A percentile compares a stretch with the other conserved stretches of the same genome.
phyloP scores from a whole-genome alignment of 2,113 vertebrate species.

The Antechinus stuartii region DNA sequence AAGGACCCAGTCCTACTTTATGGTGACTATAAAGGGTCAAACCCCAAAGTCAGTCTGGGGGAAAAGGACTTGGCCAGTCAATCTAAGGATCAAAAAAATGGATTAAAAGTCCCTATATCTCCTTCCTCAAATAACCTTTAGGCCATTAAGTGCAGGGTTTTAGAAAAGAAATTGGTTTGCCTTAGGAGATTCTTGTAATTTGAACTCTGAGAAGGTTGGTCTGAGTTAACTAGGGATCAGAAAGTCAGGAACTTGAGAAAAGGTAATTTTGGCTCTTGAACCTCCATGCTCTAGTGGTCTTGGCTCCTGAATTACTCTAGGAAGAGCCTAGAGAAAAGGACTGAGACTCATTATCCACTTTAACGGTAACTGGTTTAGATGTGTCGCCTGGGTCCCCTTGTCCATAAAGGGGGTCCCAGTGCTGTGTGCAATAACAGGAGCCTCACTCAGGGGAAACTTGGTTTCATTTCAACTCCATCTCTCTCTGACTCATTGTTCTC shows the following conservation, averaged over 20 bases:
- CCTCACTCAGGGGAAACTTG: neutral
- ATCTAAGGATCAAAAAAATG: neutral
- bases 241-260: conserved; percentile 1
- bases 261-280: neutral
- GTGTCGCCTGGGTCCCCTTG: neutral
- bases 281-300: neutral
- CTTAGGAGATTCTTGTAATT: neutral
- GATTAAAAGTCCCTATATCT: neutral
- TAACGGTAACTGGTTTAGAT: neutral
- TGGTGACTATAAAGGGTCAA: neutral
- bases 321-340: neutral
- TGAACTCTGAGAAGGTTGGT: neutral
- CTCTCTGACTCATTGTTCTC: neutral
- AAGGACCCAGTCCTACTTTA: neutral
- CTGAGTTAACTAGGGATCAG: neutral
- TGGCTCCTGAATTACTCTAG: neutral
- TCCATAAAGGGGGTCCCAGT: neutral
- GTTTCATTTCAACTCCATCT: neutral
- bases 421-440: neutral
- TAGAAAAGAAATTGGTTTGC: neutral
- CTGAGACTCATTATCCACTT: neutral
- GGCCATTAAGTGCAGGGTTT: neutral
- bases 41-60: conserved; percentile 1
- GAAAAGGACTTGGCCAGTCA: neutral
- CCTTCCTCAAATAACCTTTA: neutral